Evolutionary conservation across 1,140 invertebrate species (phyloP).

Genomic region (Drosophila prosaltans): DNA sequence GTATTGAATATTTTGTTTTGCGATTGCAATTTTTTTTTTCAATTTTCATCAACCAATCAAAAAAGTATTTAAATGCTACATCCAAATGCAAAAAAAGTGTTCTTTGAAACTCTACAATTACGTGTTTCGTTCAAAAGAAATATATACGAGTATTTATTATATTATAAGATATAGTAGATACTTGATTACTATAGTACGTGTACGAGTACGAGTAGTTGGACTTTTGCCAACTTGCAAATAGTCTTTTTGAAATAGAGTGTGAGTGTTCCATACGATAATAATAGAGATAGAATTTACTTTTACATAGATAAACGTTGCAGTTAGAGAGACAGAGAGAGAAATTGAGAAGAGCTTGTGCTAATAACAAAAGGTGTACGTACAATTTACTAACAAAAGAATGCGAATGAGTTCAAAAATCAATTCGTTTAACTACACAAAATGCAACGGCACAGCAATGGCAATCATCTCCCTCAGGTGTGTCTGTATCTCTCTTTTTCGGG

Average conservation of each 20-base stretch:
- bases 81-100: slow-evolving; percentile 75
- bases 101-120: slow-evolving; percentile 75
- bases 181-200: slow-evolving; percentile 4
- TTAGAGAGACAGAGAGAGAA: slow-evolving; percentile 16
- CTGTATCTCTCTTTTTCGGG: slow-evolving; percentile 18
- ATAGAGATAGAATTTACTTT: slow-evolving; percentile 57
- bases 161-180: slow-evolving; percentile 35
- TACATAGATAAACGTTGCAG: slow-evolving; percentile 39
- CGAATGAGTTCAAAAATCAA: slow-evolving; percentile 47
- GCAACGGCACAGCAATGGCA: slow-evolving; percentile 3
- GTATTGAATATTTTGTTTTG: slow-evolving; percentile 25
- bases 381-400: slow-evolving; percentile 41
- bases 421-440: slow-evolving; percentile 53
- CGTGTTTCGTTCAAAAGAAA: slow-evolving; percentile 71
- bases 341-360: slow-evolving; percentile 64
- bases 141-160: slow-evolving; percentile 22
- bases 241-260: slow-evolving; percentile 16
- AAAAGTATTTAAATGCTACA: slow-evolving; percentile 77
- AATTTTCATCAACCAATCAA: slow-evolving; percentile 63
- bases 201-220: slow-evolving; percentile 66
- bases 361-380: slow-evolving; percentile 52
- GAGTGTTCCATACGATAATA: slow-evolving; percentile 56
- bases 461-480: slow-evolving; percentile 8
- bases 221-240: slow-evolving; percentile 38
- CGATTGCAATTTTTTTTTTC: slow-evolving; percentile 39